Evolutionary conservation across 2,888 invertebrate genomes (phyloP), one percentile per base, ranked within the genome.

Genomic region (Oasisia sp.): DNA sequence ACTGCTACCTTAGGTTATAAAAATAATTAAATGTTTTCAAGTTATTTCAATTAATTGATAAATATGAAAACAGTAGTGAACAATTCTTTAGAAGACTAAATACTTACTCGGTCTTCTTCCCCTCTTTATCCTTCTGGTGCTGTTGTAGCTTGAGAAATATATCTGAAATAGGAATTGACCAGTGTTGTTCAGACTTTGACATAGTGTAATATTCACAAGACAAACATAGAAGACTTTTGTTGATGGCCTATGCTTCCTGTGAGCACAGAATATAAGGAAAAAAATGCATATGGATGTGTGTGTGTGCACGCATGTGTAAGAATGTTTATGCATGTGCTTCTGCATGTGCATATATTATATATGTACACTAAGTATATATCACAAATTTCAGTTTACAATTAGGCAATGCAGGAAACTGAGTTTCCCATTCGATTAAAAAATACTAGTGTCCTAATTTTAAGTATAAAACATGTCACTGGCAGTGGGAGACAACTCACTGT

Each of bases 401-500:
- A 74, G 5, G 74, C 14, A 27, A 3, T 74, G 27, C 27, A 74
- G 5, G n/a, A 74, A 74, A 74, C 27, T 1, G 74, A 74, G 74
- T 74, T 27, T n/a, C 19, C 27, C 2, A 1, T 12, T 50, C 50
- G 12, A 9, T 12, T 12, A 50, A 9, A 50, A 14, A 50, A 50
- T 50, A 50, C 9, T 14, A 50, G 14, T 50, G 50, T 12, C 14
- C 0, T 50, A 50, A 50, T 9, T 12, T 50, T 12, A 74, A 19
- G 3, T 74, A 27, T 74, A n/a, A 74, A 74, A 74, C 27, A 74
- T n/a, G n/a, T 27, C n/a, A 74, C 27, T n/a, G 19, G 1, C 74
- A 91, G 5, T 45, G n/a, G 50, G 56, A 92, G 19, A 89, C 74
- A 44, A 45, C 90, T 58, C 92, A 96, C 96, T 95, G 92, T 95